A percentile compares a stretch with the other conserved stretches of the same genome.
Evolutionary conservation across 2,888 invertebrate species (phyloP).

Genomic region (Operophtera brumata): DNA sequence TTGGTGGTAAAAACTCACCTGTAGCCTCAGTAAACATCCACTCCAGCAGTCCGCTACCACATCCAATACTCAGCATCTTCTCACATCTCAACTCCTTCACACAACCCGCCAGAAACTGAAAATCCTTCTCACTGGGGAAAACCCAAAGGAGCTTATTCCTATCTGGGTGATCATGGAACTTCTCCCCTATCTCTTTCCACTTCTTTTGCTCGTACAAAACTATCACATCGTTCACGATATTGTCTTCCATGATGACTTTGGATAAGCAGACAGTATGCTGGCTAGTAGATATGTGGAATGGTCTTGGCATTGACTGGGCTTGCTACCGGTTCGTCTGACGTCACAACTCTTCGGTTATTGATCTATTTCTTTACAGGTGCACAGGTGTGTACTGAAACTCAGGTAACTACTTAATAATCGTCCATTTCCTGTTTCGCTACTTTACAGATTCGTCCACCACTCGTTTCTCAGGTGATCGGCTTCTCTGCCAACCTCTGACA

Average conservation of each 20-base stretch:
- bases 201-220: slow-evolving; percentile 62
- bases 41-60: slow-evolving; percentile 90
- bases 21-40: slow-evolving; percentile 86
- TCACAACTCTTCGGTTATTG: slow-evolving; percentile 38
- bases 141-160: slow-evolving; percentile 85
- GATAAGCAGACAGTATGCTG: neutral
- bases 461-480: too few species aligned
- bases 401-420: too few species aligned
- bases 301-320: slow-evolving; percentile 43
- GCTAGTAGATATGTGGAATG: slow-evolving; percentile 5
- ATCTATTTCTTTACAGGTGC: slow-evolving; percentile 40
- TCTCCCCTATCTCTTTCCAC: slow-evolving; percentile 72
- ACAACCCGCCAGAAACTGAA: slow-evolving; percentile 78
- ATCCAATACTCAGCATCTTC: slow-evolving; percentile 85
- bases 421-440: too few species aligned
- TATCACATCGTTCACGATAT: slow-evolving; percentile 58
- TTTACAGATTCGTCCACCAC: too few species aligned
- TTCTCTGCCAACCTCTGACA: too few species aligned
- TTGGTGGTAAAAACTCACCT: slow-evolving; percentile 80
- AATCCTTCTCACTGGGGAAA: slow-evolving; percentile 84
- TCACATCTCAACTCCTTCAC: slow-evolving; percentile 66
- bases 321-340: slow-evolving; percentile 26
- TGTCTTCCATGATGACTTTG: slow-evolving; percentile 48
- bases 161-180: slow-evolving; percentile 72
- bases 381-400: slow-evolving; percentile 40